These are phyloP conservation scores for Chelonus insularis DNA, from an alignment of 1,140 invertebrate species.

Conservation along the genomic window DNA sequence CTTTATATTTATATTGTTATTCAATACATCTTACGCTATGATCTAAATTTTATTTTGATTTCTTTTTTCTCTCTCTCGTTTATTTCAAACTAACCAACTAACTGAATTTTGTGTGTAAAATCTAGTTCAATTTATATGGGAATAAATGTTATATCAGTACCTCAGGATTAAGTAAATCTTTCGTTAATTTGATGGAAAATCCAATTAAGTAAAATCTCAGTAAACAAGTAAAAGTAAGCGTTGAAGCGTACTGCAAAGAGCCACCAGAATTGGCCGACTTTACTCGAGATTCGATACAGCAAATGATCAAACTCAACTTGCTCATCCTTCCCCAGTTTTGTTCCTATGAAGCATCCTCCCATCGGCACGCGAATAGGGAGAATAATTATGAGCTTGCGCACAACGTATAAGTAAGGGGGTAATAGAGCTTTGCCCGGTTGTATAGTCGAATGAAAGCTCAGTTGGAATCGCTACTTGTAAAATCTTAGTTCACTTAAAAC, in stretches of 20 bases:
- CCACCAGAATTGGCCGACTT: not conserved
- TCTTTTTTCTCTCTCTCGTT: too few relatives aligned
- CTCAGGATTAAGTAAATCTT: too few relatives aligned
- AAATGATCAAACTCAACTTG: slow-evolving; percentile 4
- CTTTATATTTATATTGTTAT: too few relatives aligned
- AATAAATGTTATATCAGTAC: too few relatives aligned
- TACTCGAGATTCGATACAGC: slow-evolving; percentile 10
- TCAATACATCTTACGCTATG: too few relatives aligned
- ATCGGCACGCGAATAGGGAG: slow-evolving; percentile 46
- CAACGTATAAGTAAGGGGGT: slow-evolving; percentile 37
- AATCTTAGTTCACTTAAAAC: slow-evolving; percentile 19
- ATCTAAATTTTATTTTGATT: too few relatives aligned
- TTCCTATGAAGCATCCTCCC: slow-evolving; percentile 28
- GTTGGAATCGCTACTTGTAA: slow-evolving; percentile 31
- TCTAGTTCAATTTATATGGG: too few relatives aligned
- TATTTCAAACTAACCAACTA: too few relatives aligned
- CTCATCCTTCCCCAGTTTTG: not conserved
- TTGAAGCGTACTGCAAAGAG: slow-evolving; percentile 8
- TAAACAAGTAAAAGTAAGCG: slow-evolving; percentile 20
- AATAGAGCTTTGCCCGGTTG: slow-evolving; percentile 33
- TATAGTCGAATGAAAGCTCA: slow-evolving; percentile 31
- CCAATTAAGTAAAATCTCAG: not conserved
- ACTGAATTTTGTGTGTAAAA: too few relatives aligned
- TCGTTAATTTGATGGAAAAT: too few relatives aligned
- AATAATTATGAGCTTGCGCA: slow-evolving; percentile 60